Evolutionary conservation across 2,888 invertebrate species (phyloP), one percentile per base, ranked within the genome.

Genomic region (Andrena hattorfiana): DNA sequence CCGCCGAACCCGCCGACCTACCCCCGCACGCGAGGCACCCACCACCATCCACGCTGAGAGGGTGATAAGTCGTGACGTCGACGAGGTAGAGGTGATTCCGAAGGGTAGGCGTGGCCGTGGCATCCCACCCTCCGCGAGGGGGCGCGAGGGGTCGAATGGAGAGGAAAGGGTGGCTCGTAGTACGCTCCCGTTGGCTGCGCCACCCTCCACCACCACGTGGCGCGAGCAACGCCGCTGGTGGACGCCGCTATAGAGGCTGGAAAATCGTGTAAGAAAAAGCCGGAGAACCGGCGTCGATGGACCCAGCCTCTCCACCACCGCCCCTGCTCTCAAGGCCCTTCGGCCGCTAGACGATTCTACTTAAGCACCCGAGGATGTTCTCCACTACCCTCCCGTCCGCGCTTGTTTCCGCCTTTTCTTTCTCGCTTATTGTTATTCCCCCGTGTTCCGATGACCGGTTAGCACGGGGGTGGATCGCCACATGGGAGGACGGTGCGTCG

Each of bases 41-140:
- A 83, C 80, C 80, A 73, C 77, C 86, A 67, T 68, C 77, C 79
- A 56, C 74, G 77, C 79, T 88, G 91, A 93, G 93, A 92, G 93
- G 93, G 93, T 93, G 94, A 94, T 94, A 94, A 93, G 93, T 94
- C 93, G 93, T 90, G 93, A 93, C 92, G 92, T 91, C 91, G 92
- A 91, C 91, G 91, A 91, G 90, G 91, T 89, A 87, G 88, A 89
- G 92, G 91, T 92, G 92, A 92, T 92, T 91, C 87, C 87, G 87
- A 87, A 89, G 88, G 90, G 91, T 88, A 90, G 92, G 93, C 93
- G 92, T 92, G 93, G 92, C 88, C 89, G 87, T 77, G 70, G 85
- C 77, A 89, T 87, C 84, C 88, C 90, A 87, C 87, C 86, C 87
- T 80, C 81, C 56, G 85, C 70, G 54, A 59, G 77, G 86, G 81